A percentile compares a stretch with the other conserved stretches of the same genome.
Evolutionary conservation across 2,113 vertebrate species (phyloP).

Genomic region (Apteryx owenii): DNA sequence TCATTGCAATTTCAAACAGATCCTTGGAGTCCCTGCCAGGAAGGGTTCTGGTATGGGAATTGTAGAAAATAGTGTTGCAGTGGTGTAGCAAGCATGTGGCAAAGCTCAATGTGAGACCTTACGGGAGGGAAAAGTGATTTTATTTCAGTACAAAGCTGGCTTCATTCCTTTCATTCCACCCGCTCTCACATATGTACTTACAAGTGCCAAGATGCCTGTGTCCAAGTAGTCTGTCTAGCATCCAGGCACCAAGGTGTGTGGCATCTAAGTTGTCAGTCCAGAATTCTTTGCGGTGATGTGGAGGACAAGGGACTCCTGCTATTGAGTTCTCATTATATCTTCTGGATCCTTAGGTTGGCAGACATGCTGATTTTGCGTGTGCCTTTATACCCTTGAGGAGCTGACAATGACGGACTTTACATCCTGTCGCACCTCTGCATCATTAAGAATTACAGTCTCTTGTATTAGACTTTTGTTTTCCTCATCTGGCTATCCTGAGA

Average conservation of each 20-base stretch:
- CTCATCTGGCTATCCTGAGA: background rate
- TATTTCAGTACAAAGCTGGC: background rate
- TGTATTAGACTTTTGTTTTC: background rate
- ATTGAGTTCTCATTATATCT: background rate
- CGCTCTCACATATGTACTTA: background rate
- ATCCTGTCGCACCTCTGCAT: background rate
- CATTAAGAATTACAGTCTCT: background rate
- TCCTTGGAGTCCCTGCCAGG: background rate
- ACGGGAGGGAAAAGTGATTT: background rate
- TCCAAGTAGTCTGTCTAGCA: background rate
- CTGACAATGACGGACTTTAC: background rate
- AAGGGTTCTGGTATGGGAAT: background rate
- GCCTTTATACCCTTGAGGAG: background rate
- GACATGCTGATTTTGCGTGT: background rate
- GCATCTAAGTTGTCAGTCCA: background rate
- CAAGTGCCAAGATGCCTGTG: background rate
- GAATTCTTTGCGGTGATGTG: background rate
- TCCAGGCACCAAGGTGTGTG: background rate
- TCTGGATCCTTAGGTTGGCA: background rate
- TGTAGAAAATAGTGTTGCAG: background rate
- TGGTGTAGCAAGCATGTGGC: background rate
- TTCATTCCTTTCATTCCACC: background rate
- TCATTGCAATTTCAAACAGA: background rate
- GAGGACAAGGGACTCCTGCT: background rate
- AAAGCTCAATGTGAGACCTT: background rate